Percentiles rank a stretch among this genome's conserved stretches.
Conservation (phyloP, 2,113 vertebrate species). For the Hystrix cristata region DNA sequence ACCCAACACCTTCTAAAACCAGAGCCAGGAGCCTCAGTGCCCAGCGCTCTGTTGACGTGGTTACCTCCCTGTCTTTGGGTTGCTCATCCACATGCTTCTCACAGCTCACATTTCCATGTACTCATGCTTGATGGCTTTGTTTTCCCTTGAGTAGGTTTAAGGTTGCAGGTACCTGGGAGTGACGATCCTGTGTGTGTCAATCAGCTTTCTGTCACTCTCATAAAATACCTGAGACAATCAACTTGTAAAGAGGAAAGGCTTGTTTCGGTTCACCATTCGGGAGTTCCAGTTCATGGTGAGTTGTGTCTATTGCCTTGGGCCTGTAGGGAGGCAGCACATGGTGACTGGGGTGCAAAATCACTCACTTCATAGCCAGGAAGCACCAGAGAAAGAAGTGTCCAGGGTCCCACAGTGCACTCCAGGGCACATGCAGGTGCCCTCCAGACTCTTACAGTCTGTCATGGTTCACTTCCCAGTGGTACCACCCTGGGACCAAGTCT, state of each 20-base stretch:
- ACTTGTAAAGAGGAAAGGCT: neutral
- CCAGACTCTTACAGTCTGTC: neutral
- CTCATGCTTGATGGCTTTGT: neutral
- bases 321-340: neutral
- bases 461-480: neutral
- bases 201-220: neutral
- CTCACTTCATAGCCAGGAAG: neutral
- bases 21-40: too few relatives aligned
- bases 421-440: neutral
- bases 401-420: neutral
- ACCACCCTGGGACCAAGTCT: too few relatives aligned
- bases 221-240: neutral
- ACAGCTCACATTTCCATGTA: neutral
- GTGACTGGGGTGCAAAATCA: neutral
- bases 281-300: neutral
- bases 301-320: neutral
- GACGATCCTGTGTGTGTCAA: neutral
- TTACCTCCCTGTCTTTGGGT: neutral
- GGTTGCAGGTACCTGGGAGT: neutral
- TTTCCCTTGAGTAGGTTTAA: neutral
- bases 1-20: neutral
- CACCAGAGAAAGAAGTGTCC: neutral
- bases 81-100: neutral
- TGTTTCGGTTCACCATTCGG: neutral
- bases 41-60: neutral